Percentiles rank a stretch among this genome's conserved stretches.
Evolutionary conservation across 2,797 vertebrate genomes (phyloP).

Genomic region (Gymnothorax javanicus): DNA sequence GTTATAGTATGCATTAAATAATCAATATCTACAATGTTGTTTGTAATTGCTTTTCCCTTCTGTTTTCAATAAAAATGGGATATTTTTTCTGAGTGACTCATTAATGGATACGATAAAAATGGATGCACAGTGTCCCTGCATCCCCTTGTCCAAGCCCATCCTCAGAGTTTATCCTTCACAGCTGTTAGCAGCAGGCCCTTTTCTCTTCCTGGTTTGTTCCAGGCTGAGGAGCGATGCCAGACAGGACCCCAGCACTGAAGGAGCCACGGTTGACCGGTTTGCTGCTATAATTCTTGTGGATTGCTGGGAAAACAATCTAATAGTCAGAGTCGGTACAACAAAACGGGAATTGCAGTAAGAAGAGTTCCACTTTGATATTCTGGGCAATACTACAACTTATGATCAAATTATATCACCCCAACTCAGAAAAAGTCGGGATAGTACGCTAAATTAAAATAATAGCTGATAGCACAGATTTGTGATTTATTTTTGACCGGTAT

Average conservation of each 20-base stretch:
- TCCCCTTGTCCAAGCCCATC: background rate
- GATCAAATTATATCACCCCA: background rate
- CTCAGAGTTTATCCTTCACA: slow-evolving; percentile 55
- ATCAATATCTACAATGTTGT: background rate
- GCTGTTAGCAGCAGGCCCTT: slow-evolving; percentile 79
- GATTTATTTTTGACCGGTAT: too few species aligned
- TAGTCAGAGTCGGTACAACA: background rate
- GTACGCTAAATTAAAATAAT: too few species aligned
- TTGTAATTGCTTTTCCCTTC: background rate
- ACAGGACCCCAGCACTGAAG: slow-evolving; percentile 68
- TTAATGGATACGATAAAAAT: background rate
- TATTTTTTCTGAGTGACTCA: background rate
- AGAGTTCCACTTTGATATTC: background rate
- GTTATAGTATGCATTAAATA: background rate
- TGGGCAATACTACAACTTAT: background rate
- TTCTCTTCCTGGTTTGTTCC: slow-evolving; percentile 54
- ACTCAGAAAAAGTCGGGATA: too few species aligned
- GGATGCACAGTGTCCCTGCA: background rate
- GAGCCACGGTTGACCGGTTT: slow-evolving; percentile 76
- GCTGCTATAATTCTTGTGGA: slow-evolving; percentile 83
- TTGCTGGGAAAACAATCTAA: slow-evolving; percentile 70
- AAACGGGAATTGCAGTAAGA: background rate
- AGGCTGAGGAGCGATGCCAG: slow-evolving; percentile 47
- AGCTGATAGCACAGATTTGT: too few species aligned
- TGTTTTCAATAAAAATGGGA: background rate